phyloP scores from a whole-genome alignment of 2,888 invertebrate genomes.

The Mimas tiliae region DNA sequence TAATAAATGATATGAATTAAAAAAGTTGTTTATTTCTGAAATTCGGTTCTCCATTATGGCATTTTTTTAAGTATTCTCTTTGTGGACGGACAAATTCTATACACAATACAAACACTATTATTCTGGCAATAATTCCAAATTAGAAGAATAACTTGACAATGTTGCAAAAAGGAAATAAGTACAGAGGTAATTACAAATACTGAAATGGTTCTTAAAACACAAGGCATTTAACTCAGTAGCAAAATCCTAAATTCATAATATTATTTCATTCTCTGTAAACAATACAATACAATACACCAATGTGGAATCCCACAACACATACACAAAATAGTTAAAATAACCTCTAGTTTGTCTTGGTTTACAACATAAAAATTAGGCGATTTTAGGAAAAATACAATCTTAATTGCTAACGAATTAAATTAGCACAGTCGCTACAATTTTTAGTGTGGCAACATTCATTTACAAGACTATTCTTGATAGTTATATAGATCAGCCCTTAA shows the following conservation, averaged over 20 bases:
- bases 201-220: slow-evolving; percentile 2
- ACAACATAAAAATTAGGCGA: too few species aligned
- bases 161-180: neutral
- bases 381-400: too few species aligned
- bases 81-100: slow-evolving; percentile 12
- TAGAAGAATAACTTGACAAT: neutral
- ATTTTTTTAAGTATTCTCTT: neutral
- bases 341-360: too few species aligned
- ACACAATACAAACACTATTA: neutral
- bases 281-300: neutral
- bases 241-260: neutral
- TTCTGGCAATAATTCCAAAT: neutral
- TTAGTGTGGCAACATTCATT: too few species aligned
- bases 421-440: too few species aligned
- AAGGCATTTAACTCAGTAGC: neutral
- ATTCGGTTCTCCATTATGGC: slow-evolving; percentile 40
- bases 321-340: too few species aligned
- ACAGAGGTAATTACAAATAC: slow-evolving; percentile 1
- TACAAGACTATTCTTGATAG: too few species aligned
- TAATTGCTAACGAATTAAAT: too few species aligned
- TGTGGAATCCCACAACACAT: too few species aligned
- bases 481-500: too few species aligned
- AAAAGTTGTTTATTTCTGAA: slow-evolving; percentile 32
- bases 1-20: slow-evolving; percentile 82
- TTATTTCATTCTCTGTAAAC: neutral